A percentile compares a stretch with the other conserved stretches of the same genome.
phyloP scores from a whole-genome alignment of 1,140 invertebrate genomes.

The Apis mellifera region Amel_HAv3.1 CM009940.2:10896001-10896500 shows the following conservation, averaged over 20 bases:
- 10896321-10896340: conserved; percentile 43
- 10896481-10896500: background rate
- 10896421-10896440: background rate
- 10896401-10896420: conserved; percentile 50
- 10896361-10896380: conserved; percentile 59
- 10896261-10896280: conserved; percentile 59
- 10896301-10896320: conserved; percentile 25
- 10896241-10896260: conserved; percentile 59
- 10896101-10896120: background rate
- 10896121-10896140: conserved; percentile 25
- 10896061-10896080: too few species aligned
- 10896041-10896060: too few species aligned
- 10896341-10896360: conserved; percentile 54
- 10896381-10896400: conserved; percentile 67
- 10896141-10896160: conserved; percentile 20
- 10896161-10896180: conserved; percentile 28
- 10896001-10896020: background rate
- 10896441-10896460: conserved; percentile 2
- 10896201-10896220: conserved; percentile 70
- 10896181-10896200: conserved; percentile 72
- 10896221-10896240: conserved; percentile 48
- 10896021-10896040: background rate
- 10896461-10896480: background rate
- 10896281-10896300: conserved; percentile 54
- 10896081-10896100: too few species aligned